phyloP scores from a whole-genome alignment of 1,140 invertebrate species.

The Epicauta chinensis region DNA sequence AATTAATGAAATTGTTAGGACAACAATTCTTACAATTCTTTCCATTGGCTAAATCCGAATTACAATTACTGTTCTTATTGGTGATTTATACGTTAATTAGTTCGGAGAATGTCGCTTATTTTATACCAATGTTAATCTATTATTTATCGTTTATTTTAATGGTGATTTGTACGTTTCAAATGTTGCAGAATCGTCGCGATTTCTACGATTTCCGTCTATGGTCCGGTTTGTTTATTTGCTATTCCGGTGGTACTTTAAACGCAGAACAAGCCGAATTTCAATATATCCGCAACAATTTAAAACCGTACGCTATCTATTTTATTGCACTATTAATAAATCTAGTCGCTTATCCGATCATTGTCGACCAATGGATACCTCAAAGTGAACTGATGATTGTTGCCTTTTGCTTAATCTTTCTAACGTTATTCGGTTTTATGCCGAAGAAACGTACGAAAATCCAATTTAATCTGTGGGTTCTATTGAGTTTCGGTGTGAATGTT shows the following conservation, averaged over 20 bases:
- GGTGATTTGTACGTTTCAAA: constrained; percentile 71
- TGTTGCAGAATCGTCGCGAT: constrained; percentile 67
- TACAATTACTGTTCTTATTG: constrained; percentile 59
- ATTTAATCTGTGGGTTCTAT: constrained; percentile 63
- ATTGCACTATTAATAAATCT: constrained; percentile 65
- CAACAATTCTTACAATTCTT: constrained; percentile 46
- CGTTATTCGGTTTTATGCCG: constrained; percentile 64
- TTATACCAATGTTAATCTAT: constrained; percentile 62
- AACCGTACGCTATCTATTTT: constrained; percentile 74
- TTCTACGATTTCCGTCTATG: constrained; percentile 69
- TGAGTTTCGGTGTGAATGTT: constrained; percentile 75
- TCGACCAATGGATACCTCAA: constrained; percentile 70
- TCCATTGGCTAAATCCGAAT: constrained; percentile 51
- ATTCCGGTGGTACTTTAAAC: constrained; percentile 59
- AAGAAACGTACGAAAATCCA: constrained; percentile 46
- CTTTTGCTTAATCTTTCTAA: constrained; percentile 63
- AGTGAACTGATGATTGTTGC: constrained; percentile 75
- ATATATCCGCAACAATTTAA: constrained; percentile 74
- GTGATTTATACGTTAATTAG: constrained; percentile 61
- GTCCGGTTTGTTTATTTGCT: constrained; percentile 71
- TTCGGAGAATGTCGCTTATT: constrained; percentile 56
- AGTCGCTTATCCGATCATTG: constrained; percentile 67
- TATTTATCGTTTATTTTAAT: constrained; percentile 66
- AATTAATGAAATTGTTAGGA: constrained; percentile 57
- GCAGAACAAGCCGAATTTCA: constrained; percentile 72